phyloP scores from a whole-genome alignment of 30 jellyfish, hydroid and myxozoan species.

The Pelagia noctiluca region DNA sequence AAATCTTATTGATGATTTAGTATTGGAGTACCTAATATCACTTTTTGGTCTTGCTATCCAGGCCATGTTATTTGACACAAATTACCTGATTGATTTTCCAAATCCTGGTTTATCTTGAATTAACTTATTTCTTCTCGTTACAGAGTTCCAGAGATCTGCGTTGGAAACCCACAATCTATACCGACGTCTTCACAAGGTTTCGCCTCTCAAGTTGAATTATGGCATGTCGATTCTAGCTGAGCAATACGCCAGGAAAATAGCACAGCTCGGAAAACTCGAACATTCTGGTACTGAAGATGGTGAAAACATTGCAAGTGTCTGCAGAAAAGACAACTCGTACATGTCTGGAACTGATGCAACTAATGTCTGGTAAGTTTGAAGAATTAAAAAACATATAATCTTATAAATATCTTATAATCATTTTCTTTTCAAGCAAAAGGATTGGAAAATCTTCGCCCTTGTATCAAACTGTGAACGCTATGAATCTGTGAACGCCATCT shows the following conservation, averaged over 20 bases:
- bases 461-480: too few species aligned
- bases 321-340: constrained; percentile 69
- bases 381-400: too few species aligned
- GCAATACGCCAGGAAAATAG: constrained; percentile 88
- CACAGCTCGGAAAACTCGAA: constrained; percentile 78
- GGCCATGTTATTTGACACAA: too few species aligned
- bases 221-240: constrained; percentile 92
- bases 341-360: constrained; percentile 97
- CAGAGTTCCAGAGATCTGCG: constrained; percentile 79
- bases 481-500: too few species aligned
- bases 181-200: constrained; percentile 79
- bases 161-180: constrained; percentile 87
- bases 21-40: too few species aligned
- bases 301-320: constrained; percentile 95
- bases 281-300: constrained; percentile 98
- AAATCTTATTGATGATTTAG: too few species aligned
- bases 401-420: too few species aligned
- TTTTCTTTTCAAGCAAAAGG: too few species aligned
- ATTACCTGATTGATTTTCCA: background rate
- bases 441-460: too few species aligned
- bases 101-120: background rate
- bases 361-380: constrained; percentile 80
- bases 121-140: background rate
- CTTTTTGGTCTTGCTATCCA: too few species aligned
- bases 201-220: constrained; percentile 66